phyloP scores from a whole-genome alignment of 2,888 invertebrate genomes.

The Chymomyza caudatula region DNA sequence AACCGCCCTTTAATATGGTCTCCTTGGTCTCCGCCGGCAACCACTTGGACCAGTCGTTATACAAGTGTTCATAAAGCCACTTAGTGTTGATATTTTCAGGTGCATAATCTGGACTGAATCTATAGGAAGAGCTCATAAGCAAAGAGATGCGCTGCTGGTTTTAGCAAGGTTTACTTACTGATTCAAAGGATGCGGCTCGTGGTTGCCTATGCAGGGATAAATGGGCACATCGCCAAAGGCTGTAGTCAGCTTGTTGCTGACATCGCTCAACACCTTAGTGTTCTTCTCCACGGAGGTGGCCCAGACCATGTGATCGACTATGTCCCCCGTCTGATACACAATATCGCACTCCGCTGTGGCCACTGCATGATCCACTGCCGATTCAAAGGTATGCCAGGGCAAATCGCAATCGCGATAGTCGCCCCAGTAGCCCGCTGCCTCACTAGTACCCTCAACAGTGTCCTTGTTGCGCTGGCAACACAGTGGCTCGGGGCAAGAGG shows the following conservation, averaged over 20 bases:
- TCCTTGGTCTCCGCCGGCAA: constrained; percentile 81
- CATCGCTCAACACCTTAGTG: constrained; percentile 80
- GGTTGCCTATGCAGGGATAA: constrained; percentile 88
- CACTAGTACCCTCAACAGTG: constrained; percentile 44
- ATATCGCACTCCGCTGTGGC: constrained; percentile 82
- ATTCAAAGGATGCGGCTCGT: constrained; percentile 90
- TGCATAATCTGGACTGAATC: constrained; percentile 82
- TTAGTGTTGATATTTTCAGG: constrained; percentile 79
- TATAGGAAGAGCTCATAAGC: constrained; percentile 57
- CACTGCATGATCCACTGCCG: constrained; percentile 82
- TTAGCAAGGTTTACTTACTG: constrained; percentile 81
- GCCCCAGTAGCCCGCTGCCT: constrained; percentile 88
- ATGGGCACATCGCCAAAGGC: constrained; percentile 83
- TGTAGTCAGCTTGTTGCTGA: constrained; percentile 79
- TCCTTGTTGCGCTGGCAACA: constrained; percentile 83
- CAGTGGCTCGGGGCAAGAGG: constrained; percentile 85
- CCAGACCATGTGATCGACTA: constrained; percentile 94
- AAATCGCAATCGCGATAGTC: constrained; percentile 88
- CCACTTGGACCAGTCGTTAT: constrained; percentile 84
- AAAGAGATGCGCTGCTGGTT: background rate
- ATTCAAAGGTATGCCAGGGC: constrained; percentile 84
- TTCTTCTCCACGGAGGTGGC: constrained; percentile 85
- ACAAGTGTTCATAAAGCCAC: constrained; percentile 88
- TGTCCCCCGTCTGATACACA: constrained; percentile 91
- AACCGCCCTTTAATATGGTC: constrained; percentile 85